Percentiles rank a stretch among this genome's conserved stretches.
Conservation (phyloP, 2,797 vertebrate species). For the Erethizon dorsatum region DNA sequence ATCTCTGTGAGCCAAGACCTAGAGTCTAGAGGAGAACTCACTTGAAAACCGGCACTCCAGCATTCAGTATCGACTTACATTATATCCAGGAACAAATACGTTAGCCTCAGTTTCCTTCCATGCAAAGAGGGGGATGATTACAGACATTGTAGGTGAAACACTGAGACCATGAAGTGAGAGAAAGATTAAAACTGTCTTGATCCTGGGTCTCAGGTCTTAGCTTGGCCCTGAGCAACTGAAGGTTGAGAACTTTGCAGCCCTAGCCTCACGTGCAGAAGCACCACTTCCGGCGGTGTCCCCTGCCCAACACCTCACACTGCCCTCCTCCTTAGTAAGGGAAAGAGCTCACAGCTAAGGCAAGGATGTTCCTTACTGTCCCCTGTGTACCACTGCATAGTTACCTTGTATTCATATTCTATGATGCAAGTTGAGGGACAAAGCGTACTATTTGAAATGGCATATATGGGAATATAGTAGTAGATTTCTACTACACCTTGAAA, state of each 20-base stretch:
- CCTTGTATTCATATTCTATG: background rate
- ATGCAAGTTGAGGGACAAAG: background rate
- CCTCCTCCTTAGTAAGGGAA: background rate
- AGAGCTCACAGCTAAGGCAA: background rate
- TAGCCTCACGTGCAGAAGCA: background rate
- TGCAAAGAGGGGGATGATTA: background rate
- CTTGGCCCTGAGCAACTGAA: background rate
- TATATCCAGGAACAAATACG: background rate
- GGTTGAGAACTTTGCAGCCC: background rate
- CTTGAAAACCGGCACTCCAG: background rate
- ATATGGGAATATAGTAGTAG: background rate
- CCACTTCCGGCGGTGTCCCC: background rate
- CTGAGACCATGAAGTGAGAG: background rate
- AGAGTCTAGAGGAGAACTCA: background rate
- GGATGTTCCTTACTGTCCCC: background rate
- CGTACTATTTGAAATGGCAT: background rate
- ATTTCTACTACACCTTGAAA: background rate
- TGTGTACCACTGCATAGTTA: background rate
- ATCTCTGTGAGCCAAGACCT: background rate
- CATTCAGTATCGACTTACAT: background rate
- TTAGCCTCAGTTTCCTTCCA: background rate
- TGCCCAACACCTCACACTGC: background rate
- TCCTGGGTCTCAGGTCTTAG: background rate
- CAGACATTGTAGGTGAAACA: background rate
- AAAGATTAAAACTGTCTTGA: background rate